Conservation (phyloP, 2,113 vertebrate genomes). For the Orthonyx spaldingii region DNA sequence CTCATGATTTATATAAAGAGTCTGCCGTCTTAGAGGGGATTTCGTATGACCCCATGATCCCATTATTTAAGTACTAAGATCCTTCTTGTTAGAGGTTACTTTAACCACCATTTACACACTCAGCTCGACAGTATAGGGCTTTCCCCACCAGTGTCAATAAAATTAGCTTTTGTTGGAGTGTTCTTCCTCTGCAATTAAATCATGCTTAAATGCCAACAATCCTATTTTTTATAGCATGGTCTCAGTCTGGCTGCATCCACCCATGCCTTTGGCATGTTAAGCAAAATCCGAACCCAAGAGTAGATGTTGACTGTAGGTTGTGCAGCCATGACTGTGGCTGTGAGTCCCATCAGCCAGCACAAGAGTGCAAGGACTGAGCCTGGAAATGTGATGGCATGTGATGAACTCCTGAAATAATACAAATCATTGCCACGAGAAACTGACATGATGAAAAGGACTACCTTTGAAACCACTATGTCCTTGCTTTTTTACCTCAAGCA, state of each 20-base stretch:
- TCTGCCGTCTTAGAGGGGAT: constrained; percentile 5
- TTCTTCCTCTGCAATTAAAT: background rate
- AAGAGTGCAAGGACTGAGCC: background rate
- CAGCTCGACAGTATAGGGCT: background rate
- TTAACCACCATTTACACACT: constrained; percentile 20
- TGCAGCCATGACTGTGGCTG: background rate
- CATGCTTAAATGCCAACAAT: background rate
- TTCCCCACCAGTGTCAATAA: background rate
- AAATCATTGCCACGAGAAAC: background rate
- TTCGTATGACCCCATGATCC: constrained; percentile 48
- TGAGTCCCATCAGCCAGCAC: background rate
- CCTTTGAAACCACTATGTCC: background rate
- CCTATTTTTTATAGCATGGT: background rate
- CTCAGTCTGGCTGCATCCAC: background rate
- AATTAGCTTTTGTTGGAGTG: constrained; percentile 7
- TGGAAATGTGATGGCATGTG: background rate
- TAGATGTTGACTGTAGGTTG: accelerated
- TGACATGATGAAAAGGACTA: background rate
- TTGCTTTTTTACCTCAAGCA: background rate
- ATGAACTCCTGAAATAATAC: background rate
- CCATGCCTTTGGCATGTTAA: background rate
- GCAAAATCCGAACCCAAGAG: background rate
- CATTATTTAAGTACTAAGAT: constrained; percentile 38
- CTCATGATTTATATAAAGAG: constrained; percentile 45
- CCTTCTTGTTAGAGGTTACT: constrained; percentile 34